phyloP scores from a whole-genome alignment of 1,140 invertebrate genomes.

The Solen grandis region DNA sequence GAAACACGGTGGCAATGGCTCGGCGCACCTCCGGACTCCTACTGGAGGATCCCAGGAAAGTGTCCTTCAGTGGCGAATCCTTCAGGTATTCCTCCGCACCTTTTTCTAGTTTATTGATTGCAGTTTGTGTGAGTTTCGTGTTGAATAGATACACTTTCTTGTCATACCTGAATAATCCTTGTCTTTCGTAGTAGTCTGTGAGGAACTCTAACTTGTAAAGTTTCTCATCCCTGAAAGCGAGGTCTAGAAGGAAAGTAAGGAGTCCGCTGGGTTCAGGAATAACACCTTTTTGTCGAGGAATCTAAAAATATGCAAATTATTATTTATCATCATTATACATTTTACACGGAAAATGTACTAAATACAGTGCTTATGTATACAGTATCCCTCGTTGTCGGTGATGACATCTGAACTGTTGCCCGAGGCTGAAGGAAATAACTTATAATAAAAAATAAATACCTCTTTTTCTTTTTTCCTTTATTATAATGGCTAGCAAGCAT shows the following conservation, averaged over 20 bases:
- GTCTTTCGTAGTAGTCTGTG: slow-evolving; percentile 59
- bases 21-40: slow-evolving; percentile 66
- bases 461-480: too few relatives aligned
- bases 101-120: slow-evolving; percentile 68
- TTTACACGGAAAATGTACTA: too few relatives aligned
- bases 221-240: slow-evolving; percentile 46
- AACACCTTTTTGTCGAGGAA: slow-evolving; percentile 1
- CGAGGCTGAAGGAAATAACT: too few relatives aligned
- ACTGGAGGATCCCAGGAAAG: slow-evolving; percentile 63
- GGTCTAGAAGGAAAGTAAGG: slow-evolving; percentile 32
- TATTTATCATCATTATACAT: too few relatives aligned
- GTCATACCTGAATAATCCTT: slow-evolving; percentile 59
- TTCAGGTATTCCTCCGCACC: slow-evolving; percentile 64
- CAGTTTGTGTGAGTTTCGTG: slow-evolving; percentile 59
- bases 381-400: too few relatives aligned
- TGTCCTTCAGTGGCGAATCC: slow-evolving; percentile 64
- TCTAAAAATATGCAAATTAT: too few relatives aligned
- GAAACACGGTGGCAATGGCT: slow-evolving; percentile 62
- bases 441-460: too few relatives aligned
- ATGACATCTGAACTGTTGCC: too few relatives aligned
- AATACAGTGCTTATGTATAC: too few relatives aligned
- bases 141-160: slow-evolving; percentile 66
- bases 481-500: too few relatives aligned
- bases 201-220: slow-evolving; percentile 64
- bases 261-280: slow-evolving; percentile 53